phyloP scores from a whole-genome alignment of 2,797 vertebrate genomes.

The Chloroceryle inda region DNA sequence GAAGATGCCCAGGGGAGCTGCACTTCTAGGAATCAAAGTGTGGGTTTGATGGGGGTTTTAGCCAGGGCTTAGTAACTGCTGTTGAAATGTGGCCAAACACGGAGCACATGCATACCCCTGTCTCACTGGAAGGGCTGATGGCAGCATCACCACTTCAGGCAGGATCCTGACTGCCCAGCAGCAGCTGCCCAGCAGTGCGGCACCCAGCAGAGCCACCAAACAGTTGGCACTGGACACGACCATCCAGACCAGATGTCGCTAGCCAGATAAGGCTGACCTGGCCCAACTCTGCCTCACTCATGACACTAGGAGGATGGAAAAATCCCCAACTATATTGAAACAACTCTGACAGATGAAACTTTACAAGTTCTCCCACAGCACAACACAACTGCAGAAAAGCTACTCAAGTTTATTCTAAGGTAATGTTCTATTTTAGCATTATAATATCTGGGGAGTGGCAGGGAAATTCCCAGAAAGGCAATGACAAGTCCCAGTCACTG shows the following conservation, averaged over 20 bases:
- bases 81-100: background rate
- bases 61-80: background rate
- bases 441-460: background rate
- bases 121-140: fast-evolving
- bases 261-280: background rate
- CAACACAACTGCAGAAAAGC: background rate
- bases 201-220: background rate
- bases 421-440: background rate
- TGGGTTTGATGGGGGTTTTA: background rate
- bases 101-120: fast-evolving
- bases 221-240: background rate
- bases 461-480: background rate
- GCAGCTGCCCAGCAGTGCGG: background rate
- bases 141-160: background rate
- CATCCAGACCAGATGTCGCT: background rate
- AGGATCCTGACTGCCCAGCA: background rate
- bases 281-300: background rate
- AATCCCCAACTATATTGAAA: background rate
- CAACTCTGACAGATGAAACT: background rate
- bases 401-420: background rate
- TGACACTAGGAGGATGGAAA: background rate
- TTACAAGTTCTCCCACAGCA: background rate
- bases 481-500: background rate
- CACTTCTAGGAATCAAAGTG: background rate
- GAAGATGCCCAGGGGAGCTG: background rate